Evolutionary conservation across 2,113 vertebrate genomes (phyloP).

Genomic region (Nerophis lumbriciformis): DNA sequence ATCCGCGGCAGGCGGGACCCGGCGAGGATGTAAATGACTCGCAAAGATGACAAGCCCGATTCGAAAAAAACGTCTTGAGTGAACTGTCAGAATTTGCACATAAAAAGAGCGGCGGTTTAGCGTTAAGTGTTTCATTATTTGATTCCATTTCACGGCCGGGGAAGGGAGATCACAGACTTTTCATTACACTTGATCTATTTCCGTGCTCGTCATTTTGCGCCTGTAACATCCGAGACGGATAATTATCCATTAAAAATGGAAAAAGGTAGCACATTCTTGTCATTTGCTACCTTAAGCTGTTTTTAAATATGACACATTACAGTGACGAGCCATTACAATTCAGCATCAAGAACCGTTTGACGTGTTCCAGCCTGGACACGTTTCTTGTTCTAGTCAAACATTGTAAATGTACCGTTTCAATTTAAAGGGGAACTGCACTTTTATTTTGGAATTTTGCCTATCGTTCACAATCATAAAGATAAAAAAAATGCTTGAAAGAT

Average conservation of each 20-base stretch:
- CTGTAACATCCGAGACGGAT: slow-evolving; percentile 64
- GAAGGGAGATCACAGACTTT: slow-evolving; percentile 65
- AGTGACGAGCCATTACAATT: slow-evolving; percentile 41
- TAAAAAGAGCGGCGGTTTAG: slow-evolving; percentile 61
- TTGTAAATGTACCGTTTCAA: slow-evolving; percentile 16
- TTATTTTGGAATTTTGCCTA: too few relatives aligned
- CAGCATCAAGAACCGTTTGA: slow-evolving; percentile 21
- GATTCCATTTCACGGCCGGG: slow-evolving; percentile 51
- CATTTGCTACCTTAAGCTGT: slow-evolving; percentile 31
- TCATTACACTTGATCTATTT: slow-evolving; percentile 69
- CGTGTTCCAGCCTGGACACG: not conserved
- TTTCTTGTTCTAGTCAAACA: slow-evolving; percentile 15
- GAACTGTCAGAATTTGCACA: slow-evolving; percentile 75
- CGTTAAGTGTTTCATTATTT: slow-evolving; percentile 66
- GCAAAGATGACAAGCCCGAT: slow-evolving; percentile 42
- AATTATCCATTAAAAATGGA: slow-evolving; percentile 65
- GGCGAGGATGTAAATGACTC: slow-evolving; percentile 59
- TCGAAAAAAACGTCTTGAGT: slow-evolving; percentile 41
- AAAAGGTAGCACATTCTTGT: slow-evolving; percentile 51
- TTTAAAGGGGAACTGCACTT: slow-evolving; percentile 4
- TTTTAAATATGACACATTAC: slow-evolving; percentile 42
- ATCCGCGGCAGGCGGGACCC: slow-evolving; percentile 47
- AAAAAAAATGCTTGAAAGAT: too few relatives aligned
- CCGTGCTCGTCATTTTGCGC: slow-evolving; percentile 60
- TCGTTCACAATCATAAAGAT: too few relatives aligned